Percentiles rank a stretch among this genome's conserved stretches.
Conservation (phyloP, 1,140 invertebrate genomes). For the Scylla paramamosain region DNA sequence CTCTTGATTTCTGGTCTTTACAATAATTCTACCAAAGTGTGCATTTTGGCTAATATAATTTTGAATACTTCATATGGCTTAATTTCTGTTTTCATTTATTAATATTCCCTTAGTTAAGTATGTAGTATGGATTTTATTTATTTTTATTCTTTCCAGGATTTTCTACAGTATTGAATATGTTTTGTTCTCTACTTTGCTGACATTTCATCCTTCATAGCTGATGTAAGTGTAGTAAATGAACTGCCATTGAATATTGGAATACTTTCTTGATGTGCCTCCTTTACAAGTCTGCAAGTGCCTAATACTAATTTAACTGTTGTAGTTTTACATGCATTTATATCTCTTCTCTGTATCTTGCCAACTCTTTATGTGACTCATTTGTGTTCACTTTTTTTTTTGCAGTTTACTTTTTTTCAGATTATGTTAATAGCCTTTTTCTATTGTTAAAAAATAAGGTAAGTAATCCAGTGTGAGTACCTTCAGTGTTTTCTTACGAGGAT, state of each 20-base stretch:
- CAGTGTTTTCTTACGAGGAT: slow-evolving; percentile 12
- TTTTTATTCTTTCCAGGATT: not conserved
- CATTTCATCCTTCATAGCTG: slow-evolving; percentile 12
- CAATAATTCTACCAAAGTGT: not conserved
- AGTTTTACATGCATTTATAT: slow-evolving; percentile 56
- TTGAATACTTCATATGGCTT: not conserved
- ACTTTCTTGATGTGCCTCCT: slow-evolving; percentile 42
- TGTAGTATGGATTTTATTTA: not conserved
- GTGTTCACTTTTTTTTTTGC: slow-evolving; percentile 71
- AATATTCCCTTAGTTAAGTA: not conserved
- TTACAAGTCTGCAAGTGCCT: slow-evolving; percentile 24
- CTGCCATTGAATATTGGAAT: not conserved
- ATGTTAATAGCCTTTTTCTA: slow-evolving; percentile 74
- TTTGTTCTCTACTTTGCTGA: not conserved
- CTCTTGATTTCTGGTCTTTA: not conserved
- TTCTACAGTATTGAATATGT: not conserved
- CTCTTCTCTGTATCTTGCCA: slow-evolving; percentile 56
- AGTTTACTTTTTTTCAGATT: slow-evolving; percentile 74
- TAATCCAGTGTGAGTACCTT: slow-evolving; percentile 59
- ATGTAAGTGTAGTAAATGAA: not conserved
- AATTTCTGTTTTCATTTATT: not conserved
- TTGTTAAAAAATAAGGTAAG: slow-evolving; percentile 72
- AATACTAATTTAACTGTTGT: slow-evolving; percentile 56
- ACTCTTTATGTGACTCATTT: slow-evolving; percentile 71
- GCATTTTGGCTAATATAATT: not conserved